A percentile compares a stretch with the other conserved stretches of the same genome.
Evolutionary conservation across 2,113 vertebrate genomes (phyloP).

Genomic region (Verasper variegatus): DNA sequence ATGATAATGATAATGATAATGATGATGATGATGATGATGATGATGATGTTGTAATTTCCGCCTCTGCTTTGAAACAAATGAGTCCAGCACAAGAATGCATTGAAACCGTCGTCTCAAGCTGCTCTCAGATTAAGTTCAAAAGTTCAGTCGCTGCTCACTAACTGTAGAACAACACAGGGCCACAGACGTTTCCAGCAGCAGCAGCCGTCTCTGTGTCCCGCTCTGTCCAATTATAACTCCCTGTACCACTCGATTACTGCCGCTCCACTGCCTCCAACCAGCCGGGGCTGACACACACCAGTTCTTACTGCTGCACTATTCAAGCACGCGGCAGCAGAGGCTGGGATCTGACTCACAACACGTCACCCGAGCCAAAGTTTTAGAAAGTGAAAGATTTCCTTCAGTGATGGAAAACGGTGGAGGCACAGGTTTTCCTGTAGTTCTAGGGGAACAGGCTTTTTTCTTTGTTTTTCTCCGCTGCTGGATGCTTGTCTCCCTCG

Average conservation of each 20-base stretch:
- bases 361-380: slow-evolving; percentile 1
- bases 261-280: slow-evolving; percentile 38
- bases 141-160: slow-evolving; percentile 37
- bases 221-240: slow-evolving; percentile 58
- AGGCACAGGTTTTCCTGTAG: background rate
- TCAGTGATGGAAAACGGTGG: slow-evolving; percentile 8
- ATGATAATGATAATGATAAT: too few species aligned
- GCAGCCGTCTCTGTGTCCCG: slow-evolving; percentile 18
- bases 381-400: slow-evolving; percentile 9
- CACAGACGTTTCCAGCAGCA: slow-evolving; percentile 13
- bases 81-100: background rate
- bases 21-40: too few species aligned
- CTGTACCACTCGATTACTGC: slow-evolving; percentile 28
- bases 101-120: background rate
- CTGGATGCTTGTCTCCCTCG: slow-evolving; percentile 31
- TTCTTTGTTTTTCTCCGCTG: background rate
- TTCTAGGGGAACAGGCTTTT: slow-evolving; percentile 24
- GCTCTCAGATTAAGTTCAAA: slow-evolving; percentile 47
- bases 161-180: background rate
- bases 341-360: slow-evolving; percentile 2
- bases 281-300: slow-evolving; percentile 23
- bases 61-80: too few species aligned
- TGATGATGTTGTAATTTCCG: too few species aligned
- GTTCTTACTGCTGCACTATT: slow-evolving; percentile 30
- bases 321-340: background rate